These are phyloP conservation scores for Cliona cf. orientalis DNA, from an alignment of 37 sponge, comb jelly and placozoan species.

Conservation along the genomic window DNA sequence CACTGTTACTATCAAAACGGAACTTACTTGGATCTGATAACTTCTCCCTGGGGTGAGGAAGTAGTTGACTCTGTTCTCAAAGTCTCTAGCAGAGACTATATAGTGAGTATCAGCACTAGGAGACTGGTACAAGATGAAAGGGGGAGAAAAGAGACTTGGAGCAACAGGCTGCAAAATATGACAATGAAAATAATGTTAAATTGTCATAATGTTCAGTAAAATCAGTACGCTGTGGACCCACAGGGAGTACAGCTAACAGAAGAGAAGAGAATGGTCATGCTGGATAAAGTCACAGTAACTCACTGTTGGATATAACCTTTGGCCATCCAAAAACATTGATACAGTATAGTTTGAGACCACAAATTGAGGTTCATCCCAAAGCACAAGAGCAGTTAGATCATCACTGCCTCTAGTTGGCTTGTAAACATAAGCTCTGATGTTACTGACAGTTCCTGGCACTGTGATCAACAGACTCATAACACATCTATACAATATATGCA, in stretches of 20 bases:
- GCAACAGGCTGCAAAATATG: too few species aligned
- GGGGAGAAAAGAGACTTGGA: not conserved
- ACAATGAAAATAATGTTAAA: too few species aligned
- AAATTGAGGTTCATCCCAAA: slow-evolving; percentile 36
- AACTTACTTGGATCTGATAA: not conserved
- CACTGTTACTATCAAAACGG: not conserved
- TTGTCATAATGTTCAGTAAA: too few species aligned
- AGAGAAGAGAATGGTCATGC: too few species aligned
- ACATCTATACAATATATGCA: not conserved
- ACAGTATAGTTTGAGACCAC: slow-evolving; percentile 8
- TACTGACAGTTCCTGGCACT: slow-evolving; percentile 32
- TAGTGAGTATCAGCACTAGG: not conserved
- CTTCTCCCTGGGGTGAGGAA: not conserved
- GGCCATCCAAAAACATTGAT: not conserved
- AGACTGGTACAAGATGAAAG: not conserved
- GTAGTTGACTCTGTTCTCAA: not conserved
- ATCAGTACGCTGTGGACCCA: too few species aligned
- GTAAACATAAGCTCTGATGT: slow-evolving; percentile 49
- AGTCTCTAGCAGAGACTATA: not conserved
- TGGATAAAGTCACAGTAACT: too few species aligned
- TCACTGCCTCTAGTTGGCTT: not conserved
- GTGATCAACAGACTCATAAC: not conserved
- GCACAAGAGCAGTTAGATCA: slow-evolving; percentile 34
- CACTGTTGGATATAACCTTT: not conserved
- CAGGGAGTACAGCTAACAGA: too few species aligned